phyloP scores from a whole-genome alignment of 2,797 vertebrate species.

The Lemur catta region DNA sequence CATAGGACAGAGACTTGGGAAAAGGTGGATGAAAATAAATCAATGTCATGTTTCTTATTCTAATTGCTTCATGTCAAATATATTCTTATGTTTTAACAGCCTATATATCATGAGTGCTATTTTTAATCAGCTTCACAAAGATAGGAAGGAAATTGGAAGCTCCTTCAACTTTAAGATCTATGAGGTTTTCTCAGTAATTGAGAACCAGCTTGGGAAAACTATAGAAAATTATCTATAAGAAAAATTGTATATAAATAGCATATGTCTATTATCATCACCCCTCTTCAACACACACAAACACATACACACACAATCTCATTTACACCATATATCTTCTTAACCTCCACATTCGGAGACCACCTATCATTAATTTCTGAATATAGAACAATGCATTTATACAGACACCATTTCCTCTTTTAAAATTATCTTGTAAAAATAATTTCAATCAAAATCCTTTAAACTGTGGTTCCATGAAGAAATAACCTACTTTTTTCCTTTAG shows the following conservation, averaged over 20 bases:
- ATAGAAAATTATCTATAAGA: neutral
- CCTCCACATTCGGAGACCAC: neutral
- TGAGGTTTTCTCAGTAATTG: conserved; percentile 9
- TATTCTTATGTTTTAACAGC: conserved; percentile 27
- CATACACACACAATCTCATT: neutral
- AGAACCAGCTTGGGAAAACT: neutral
- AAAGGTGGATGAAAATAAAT: neutral
- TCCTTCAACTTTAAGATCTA: conserved; percentile 1
- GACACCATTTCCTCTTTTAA: neutral
- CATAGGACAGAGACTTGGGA: neutral
- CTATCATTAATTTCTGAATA: conserved; percentile 2
- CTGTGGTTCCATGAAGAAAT: neutral
- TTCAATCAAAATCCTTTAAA: neutral
- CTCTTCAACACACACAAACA: neutral
- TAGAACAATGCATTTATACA: neutral
- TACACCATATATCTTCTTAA: neutral
- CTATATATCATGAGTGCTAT: neutral
- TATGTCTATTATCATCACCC: neutral
- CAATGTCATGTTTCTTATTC: neutral
- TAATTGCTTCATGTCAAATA: conserved; percentile 29
- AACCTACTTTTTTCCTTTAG: neutral
- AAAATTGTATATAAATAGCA: neutral
- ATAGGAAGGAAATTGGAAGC: conserved; percentile 17
- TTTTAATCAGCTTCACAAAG: conserved; percentile 30
- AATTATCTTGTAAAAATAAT: neutral